Evolutionary conservation across 2,113 vertebrate species (phyloP), one percentile per base, ranked within the genome.

Genomic region (Trematomus loennbergii): DNA sequence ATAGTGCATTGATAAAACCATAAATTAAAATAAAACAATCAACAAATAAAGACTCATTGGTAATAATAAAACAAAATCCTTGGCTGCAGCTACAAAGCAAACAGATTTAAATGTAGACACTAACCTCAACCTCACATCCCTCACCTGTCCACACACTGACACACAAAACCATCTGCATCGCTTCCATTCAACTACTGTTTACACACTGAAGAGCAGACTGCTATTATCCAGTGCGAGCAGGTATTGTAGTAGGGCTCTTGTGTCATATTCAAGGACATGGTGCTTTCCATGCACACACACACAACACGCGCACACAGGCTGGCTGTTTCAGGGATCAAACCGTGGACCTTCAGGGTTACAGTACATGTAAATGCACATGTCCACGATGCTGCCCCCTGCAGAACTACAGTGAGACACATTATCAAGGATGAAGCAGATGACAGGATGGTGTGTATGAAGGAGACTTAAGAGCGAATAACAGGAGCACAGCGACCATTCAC

Each of bases 361-460:
- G 77, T 53, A 76, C 75, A 72, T 40, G 67, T 33, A 17, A 2
- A 25, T 49, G 58, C 86, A 82, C 72, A 52, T 73, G 90, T 81
- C 83, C 85, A 72, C 90, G 72, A 18, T 91, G 84, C 92, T 91
- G 91, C 91, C 92, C 91, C 92, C 92, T 93, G 90, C 86, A 89
- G 90, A 90, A 69, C 12, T 46, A 88, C 79, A 82, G 75, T 61
- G 62, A 83, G 73, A 83, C 60, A 78, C 62, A 62, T 81, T 59
- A 62, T 9, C 29, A 59, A 68, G 63, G 67, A 66, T 62, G 75
- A 69, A 74, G 79, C 76, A 55, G 64, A 73, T 86, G 81, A 75
- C 81, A 83, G 78, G 57, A 85, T 33, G 59, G 70, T 61, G 67
- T 66, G 55, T 63, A 66, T 48, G 15, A 71, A 54, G 67, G 52